A percentile compares a stretch with the other conserved stretches of the same genome.
phyloP scores from a whole-genome alignment of 2,888 invertebrate genomes.

The Stenolophus ochropezus region DNA sequence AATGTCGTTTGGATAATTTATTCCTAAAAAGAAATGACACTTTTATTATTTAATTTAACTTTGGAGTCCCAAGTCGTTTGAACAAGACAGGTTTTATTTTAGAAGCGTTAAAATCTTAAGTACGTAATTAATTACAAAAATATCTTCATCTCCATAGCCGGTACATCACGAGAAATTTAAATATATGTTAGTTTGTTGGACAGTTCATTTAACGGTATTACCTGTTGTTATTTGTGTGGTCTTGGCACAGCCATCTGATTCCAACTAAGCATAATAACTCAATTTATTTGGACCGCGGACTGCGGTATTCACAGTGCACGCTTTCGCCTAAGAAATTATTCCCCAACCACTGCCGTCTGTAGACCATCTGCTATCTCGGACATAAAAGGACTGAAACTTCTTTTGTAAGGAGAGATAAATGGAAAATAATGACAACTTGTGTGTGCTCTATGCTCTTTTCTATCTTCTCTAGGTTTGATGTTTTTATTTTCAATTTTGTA shows the following conservation, averaged over 20 bases:
- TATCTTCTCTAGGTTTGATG: not conserved
- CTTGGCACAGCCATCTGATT: slow-evolving; percentile 30
- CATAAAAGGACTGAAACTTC: slow-evolving; percentile 32
- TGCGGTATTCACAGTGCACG: slow-evolving; percentile 32
- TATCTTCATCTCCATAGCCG: slow-evolving; percentile 16
- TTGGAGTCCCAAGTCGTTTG: not conserved
- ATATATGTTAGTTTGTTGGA: slow-evolving; percentile 5
- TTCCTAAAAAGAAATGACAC: not conserved
- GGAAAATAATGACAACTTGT: slow-evolving; percentile 31
- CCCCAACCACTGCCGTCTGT: slow-evolving; percentile 13
- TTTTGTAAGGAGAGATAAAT: slow-evolving; percentile 22
- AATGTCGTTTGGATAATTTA: not conserved
- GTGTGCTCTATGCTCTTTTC: slow-evolving; percentile 18
- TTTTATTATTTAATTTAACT: slow-evolving; percentile 11
- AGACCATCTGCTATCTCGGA: slow-evolving; percentile 50
- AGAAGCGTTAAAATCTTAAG: slow-evolving; percentile 26
- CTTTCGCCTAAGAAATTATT: slow-evolving; percentile 49
- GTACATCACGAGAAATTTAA: not conserved
- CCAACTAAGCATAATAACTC: slow-evolving; percentile 49
- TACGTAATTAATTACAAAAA: slow-evolving; percentile 24
- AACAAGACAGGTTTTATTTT: not conserved
- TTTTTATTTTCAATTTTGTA: slow-evolving; percentile 12
- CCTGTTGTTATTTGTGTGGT: slow-evolving; percentile 54
- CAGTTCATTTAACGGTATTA: slow-evolving; percentile 53
- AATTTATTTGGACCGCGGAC: slow-evolving; percentile 55